Base-by-base conservation (phyloP, 2,797 vertebrate genomes). In the Masticophis lateralis region DNA sequence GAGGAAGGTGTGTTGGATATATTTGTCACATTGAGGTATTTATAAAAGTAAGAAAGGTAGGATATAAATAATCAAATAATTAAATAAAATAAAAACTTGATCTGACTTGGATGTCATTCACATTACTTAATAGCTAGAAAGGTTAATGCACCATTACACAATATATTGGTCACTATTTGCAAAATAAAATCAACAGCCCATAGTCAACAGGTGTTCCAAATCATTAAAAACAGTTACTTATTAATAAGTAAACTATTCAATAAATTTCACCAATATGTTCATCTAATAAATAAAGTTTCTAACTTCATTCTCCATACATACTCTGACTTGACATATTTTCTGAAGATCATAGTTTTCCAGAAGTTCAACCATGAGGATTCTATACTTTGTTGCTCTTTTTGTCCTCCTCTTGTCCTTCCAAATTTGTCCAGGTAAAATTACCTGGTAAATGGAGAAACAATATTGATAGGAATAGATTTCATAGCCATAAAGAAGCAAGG, bases 331-430 rank as follows among this genome's bases (percentile, higher is more conserved):
- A 37, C 43, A 53, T 16, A 16, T 66, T 69, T 57, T 55, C 13
- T 57, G 20, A 88, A 43, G 28, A 56, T 61, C 63, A 43, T n/a
- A 90, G 43, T 3, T 47, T n/a, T 79, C 28, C 55, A 69, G 2
- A n/a, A 8, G 32, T 27, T 61, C 51, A 61, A 51, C 86, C 86
- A 93, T 91, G 92, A 93, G 25, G 16, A n/a, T 61, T 57, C 66
- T 93, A 18, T 93, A 61, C 16, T 28, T 91, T 8, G 47, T 55
- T 37, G 90, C 63, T 22, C 22, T 61, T 9, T 57, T 79, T 53
- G 22, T 93, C 56, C 10, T 91, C 47, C 86, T 93, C 16, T n/a
- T n/a, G n/a, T n/a, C n/a, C n/a, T 83, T 93, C 90, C 90, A 88
- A 25, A 55, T 91, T 55, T 91, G 55, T 14, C 92, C 92, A 91